A percentile compares a stretch with the other conserved stretches of the same genome.
These are phyloP conservation scores for Cyclargus thomasi DNA, from an alignment of 1,140 invertebrate species.

Conservation along the genomic window DNA sequence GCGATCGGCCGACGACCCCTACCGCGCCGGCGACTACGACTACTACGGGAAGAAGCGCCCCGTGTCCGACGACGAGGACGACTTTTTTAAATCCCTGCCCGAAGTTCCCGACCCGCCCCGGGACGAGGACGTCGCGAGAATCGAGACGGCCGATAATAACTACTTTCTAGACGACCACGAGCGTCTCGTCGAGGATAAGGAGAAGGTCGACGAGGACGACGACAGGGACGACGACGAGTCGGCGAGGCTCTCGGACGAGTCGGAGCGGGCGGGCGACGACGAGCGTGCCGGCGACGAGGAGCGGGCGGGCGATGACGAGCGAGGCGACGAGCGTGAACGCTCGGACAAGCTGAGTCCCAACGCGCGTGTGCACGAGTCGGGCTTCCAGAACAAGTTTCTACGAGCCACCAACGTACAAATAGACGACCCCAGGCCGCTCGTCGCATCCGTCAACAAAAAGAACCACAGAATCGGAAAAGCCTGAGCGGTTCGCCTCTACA, in stretches of 20 bases:
- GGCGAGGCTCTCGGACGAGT: slow-evolving; percentile 26
- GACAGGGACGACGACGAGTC: slow-evolving; percentile 14
- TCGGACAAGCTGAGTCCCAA: slow-evolving; percentile 52
- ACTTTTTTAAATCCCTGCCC: slow-evolving; percentile 42
- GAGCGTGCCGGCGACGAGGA: slow-evolving; percentile 35
- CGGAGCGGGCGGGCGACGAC: slow-evolving; percentile 28
- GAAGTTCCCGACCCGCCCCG: slow-evolving; percentile 40
- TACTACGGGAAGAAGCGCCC: slow-evolving; percentile 54
- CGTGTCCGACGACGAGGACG: slow-evolving; percentile 50
- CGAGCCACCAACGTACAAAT: slow-evolving; percentile 46
- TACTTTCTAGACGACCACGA: slow-evolving; percentile 56
- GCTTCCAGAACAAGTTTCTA: slow-evolving; percentile 51
- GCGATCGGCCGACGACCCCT: slow-evolving; percentile 36
- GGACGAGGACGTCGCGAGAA: slow-evolving; percentile 43
- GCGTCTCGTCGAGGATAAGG: slow-evolving; percentile 32
- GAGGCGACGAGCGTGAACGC: slow-evolving; percentile 44
- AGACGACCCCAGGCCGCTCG: slow-evolving; percentile 37
- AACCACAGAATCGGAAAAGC: slow-evolving; percentile 30
- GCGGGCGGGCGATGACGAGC: slow-evolving; percentile 36
- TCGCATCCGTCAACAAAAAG: slow-evolving; percentile 34
- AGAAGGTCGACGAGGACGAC: slow-evolving; percentile 14
- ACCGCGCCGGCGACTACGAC: slow-evolving; percentile 52
- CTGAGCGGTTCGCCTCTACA: slow-evolving; percentile 28
- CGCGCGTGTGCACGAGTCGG: slow-evolving; percentile 48
- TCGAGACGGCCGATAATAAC: slow-evolving; percentile 36